phyloP scores from a whole-genome alignment of 2,888 invertebrate species.

The Pachymerium ferrugineum region DNA sequence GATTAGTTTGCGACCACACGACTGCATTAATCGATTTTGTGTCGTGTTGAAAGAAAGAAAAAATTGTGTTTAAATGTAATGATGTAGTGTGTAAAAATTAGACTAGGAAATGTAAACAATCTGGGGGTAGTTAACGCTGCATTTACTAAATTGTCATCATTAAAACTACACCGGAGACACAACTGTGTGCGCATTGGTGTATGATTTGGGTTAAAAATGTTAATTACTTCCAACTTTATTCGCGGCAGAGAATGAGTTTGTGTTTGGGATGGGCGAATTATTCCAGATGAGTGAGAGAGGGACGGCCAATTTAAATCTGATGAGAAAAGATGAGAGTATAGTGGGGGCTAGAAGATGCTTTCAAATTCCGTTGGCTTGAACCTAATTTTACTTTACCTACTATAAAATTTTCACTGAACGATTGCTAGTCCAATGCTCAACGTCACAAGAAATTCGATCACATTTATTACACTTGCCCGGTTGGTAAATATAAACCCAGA shows the following conservation, averaged over 20 bases:
- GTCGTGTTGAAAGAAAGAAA: not conserved
- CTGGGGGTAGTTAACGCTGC: not conserved
- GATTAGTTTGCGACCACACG: no score
- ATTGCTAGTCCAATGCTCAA: not conserved
- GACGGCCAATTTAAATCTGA: not conserved
- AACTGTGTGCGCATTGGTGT: not conserved
- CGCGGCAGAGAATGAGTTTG: not conserved
- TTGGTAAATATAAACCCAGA: no score
- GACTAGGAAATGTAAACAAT: not conserved
- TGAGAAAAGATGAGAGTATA: not conserved
- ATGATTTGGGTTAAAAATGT: not conserved
- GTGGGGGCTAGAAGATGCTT: not conserved
- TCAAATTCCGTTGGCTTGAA: not conserved
- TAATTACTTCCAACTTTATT: not conserved
- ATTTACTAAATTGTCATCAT: slow-evolving; percentile 6
- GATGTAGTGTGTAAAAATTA: no score
- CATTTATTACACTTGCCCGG: no score
- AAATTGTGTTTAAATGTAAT: no score
- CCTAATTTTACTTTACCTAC: slow-evolving; percentile 3
- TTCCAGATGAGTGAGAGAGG: slow-evolving; percentile 7
- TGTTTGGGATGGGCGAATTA: not conserved
- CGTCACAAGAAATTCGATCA: slow-evolving; percentile 1
- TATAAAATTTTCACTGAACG: slow-evolving; percentile 3
- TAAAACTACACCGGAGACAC: not conserved
- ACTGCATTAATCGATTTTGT: no score